phyloP scores from a whole-genome alignment of 2,113 vertebrate genomes.

The Delphinus delphis region DNA sequence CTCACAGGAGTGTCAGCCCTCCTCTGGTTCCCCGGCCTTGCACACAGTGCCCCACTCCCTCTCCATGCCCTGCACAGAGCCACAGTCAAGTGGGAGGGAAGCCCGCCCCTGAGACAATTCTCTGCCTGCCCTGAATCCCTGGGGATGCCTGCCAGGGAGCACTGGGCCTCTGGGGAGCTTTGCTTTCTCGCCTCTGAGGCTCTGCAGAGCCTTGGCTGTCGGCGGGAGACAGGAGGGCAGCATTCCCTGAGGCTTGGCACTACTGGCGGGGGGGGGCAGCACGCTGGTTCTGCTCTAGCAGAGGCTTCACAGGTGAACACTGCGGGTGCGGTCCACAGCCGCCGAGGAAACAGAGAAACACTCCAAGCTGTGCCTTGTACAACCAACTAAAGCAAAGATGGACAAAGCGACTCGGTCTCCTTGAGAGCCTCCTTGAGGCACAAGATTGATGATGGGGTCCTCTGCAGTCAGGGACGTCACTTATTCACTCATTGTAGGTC shows the following conservation, averaged over 20 bases:
- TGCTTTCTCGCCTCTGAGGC: not conserved
- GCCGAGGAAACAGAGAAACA: not conserved
- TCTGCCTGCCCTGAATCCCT: not conserved
- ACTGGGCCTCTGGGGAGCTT: not conserved
- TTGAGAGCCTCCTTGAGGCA: not conserved
- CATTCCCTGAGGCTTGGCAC: not conserved
- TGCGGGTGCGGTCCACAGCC: not conserved
- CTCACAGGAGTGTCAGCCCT: not conserved
- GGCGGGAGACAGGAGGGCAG: not conserved
- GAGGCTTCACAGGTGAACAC: not conserved
- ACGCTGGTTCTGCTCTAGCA: not conserved
- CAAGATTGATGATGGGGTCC: not conserved
- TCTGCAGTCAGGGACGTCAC: not conserved
- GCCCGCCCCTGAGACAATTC: not conserved
- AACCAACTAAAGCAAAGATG: not conserved
- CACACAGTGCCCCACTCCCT: rapidly evolving
- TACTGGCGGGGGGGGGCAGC: not conserved
- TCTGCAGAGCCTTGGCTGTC: not conserved
- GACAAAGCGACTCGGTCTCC: not conserved
- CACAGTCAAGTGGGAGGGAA: not conserved
- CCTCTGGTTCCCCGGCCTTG: not conserved
- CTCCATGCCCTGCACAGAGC: no score
- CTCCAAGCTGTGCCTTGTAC: rapidly evolving
- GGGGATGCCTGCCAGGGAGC: not conserved
- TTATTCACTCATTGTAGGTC: not conserved